A percentile compares a stretch with the other conserved stretches of the same genome.
Conservation (phyloP, 2,113 vertebrate genomes). For the Urocolius indicus region DNA sequence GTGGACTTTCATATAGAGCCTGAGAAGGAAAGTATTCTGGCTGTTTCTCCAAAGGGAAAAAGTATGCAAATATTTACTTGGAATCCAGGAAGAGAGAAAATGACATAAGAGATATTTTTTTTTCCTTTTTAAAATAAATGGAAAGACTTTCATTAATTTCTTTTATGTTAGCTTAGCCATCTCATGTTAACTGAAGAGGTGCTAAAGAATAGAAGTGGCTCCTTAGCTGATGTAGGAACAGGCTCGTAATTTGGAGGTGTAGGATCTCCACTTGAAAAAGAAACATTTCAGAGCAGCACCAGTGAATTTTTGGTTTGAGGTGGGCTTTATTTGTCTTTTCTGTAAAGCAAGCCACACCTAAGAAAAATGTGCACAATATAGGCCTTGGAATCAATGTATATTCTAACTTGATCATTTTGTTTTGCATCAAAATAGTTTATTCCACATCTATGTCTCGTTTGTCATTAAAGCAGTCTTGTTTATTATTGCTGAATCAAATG, state of each 20-base stretch:
- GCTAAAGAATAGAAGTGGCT: conserved; percentile 11
- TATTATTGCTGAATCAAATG: conserved; percentile 33
- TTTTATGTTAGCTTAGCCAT: conserved; percentile 16
- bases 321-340: not conserved
- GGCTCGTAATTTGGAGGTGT: not conserved
- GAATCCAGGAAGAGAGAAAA: not conserved
- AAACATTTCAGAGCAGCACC: not conserved
- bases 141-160: not conserved
- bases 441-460: not conserved
- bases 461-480: not conserved
- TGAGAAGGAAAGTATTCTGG: not conserved
- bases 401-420: not conserved
- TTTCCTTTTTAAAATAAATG: not conserved
- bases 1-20: not conserved
- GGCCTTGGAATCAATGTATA: not conserved
- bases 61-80: not conserved
- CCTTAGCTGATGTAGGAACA: not conserved
- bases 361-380: not conserved
- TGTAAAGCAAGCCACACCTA: not conserved
- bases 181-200: not conserved
- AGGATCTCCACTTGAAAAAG: not conserved
- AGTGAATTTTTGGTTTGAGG: not conserved
- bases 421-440: not conserved
- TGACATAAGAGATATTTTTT: not conserved
- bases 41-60: not conserved